These are phyloP conservation scores for Karalla daura DNA, from an alignment of 2,797 vertebrate genomes.

Conservation along the genomic window DNA sequence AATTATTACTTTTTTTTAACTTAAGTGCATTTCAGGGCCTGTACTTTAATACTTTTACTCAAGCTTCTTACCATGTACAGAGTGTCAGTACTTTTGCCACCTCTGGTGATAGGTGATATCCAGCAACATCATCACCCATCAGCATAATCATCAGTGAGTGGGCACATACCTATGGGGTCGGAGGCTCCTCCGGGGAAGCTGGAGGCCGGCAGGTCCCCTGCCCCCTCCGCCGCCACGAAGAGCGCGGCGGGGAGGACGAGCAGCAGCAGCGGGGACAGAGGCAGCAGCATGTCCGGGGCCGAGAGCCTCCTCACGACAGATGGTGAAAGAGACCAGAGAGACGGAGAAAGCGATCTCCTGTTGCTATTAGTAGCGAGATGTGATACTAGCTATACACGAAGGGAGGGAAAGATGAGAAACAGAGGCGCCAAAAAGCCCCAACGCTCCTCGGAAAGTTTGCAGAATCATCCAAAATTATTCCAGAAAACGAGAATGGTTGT, in stretches of 20 bases:
- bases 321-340: slow-evolving; percentile 27
- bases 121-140: too few relatives aligned
- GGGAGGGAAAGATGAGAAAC: background rate
- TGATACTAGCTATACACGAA: slow-evolving; percentile 52
- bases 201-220: slow-evolving; percentile 63
- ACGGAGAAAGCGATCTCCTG: slow-evolving; percentile 66
- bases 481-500: too few relatives aligned
- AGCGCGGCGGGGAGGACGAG: slow-evolving; percentile 70
- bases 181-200: slow-evolving; percentile 46
- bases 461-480: too few relatives aligned
- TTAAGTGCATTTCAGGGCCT: too few relatives aligned
- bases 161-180: slow-evolving; percentile 66
- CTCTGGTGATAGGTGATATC: too few relatives aligned
- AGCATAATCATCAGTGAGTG: too few relatives aligned
- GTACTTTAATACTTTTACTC: too few relatives aligned
- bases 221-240: slow-evolving; percentile 57
- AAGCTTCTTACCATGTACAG: too few relatives aligned
- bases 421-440: background rate
- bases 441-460: background rate
- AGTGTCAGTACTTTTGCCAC: too few relatives aligned
- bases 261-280: slow-evolving; percentile 53
- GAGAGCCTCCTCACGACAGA: slow-evolving; percentile 31
- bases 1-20: too few relatives aligned
- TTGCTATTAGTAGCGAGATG: slow-evolving; percentile 68
- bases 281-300: slow-evolving; percentile 61